Conservation (phyloP, 1,140 invertebrate genomes). For the Drepana arcuata region DNA sequence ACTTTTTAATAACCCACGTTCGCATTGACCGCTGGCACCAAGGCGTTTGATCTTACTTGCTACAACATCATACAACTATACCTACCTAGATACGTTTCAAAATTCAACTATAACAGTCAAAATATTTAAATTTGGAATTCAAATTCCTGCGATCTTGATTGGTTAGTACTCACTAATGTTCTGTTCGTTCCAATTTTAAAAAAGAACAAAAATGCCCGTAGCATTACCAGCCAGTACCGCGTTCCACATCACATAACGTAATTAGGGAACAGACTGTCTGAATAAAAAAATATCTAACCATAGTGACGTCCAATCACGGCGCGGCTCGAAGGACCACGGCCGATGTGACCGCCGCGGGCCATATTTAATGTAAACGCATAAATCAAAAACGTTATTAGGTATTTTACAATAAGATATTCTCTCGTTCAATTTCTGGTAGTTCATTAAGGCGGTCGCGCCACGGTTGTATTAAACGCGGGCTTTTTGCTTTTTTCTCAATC, state of each 20-base stretch:
- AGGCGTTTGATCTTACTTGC: too few species aligned
- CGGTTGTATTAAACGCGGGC: slow-evolving; percentile 21
- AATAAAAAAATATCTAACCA: slow-evolving; percentile 41
- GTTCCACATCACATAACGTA: slow-evolving; percentile 34
- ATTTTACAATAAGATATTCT: slow-evolving; percentile 53
- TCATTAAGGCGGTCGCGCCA: slow-evolving; percentile 21
- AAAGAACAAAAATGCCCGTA: slow-evolving; percentile 22
- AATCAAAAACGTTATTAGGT: slow-evolving; percentile 63
- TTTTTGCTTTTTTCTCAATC: slow-evolving; percentile 22
- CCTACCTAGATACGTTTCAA: too few species aligned
- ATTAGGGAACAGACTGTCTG: slow-evolving; percentile 44
- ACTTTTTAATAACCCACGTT: slow-evolving; percentile 20
- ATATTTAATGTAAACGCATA: slow-evolving; percentile 61
- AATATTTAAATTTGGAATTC: too few species aligned
- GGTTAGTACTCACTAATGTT: too few species aligned
- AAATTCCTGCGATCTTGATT: too few species aligned
- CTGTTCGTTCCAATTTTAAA: too few species aligned
- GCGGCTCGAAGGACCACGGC: slow-evolving; percentile 23
- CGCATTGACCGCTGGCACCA: too few species aligned
- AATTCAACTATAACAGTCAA: too few species aligned
- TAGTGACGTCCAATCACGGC: slow-evolving; percentile 40
- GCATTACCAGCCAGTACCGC: too few species aligned
- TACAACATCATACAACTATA: too few species aligned
- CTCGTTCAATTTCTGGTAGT: slow-evolving; percentile 26
- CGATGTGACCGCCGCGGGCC: slow-evolving; percentile 47